Conservation (phyloP, 2,888 invertebrate genomes). For the Archips crataeganus region DNA sequence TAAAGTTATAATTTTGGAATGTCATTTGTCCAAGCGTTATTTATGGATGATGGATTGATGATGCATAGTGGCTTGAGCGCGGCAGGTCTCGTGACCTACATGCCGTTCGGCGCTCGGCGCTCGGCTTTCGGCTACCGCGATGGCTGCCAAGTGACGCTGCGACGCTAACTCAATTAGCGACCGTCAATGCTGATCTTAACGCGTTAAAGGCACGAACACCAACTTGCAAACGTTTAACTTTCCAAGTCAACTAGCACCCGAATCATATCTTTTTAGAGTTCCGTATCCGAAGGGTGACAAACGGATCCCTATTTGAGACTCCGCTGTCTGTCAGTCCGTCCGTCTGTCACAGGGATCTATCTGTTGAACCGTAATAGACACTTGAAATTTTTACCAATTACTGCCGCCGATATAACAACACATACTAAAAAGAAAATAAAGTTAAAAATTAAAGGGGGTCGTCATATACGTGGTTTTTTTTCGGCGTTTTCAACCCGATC, state of each 20-base stretch:
- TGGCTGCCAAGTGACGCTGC: constrained; percentile 47
- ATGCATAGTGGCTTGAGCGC: constrained; percentile 8
- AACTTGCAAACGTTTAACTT: background rate
- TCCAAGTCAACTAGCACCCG: background rate
- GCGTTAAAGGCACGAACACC: constrained; percentile 35
- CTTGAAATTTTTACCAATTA: no score
- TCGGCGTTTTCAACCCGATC: no score
- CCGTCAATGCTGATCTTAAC: constrained; percentile 51
- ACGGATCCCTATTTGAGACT: no score
- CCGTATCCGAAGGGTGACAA: no score
- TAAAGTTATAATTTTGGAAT: background rate
- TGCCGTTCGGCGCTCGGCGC: constrained; percentile 44
- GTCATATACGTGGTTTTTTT: no score
- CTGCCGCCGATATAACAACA: no score
- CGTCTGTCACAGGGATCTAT: no score
- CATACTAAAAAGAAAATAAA: no score
- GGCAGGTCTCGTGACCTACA: constrained; percentile 56
- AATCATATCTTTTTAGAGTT: background rate
- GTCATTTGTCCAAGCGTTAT: background rate
- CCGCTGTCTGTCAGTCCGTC: no score
- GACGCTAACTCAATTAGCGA: constrained; percentile 62
- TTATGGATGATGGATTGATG: constrained; percentile 24
- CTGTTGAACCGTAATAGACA: no score
- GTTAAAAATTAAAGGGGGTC: no score
- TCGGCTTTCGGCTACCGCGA: constrained; percentile 25